Evolutionary conservation across 2,113 vertebrate species (phyloP).

Genomic region (Toxotes jaculatrix): DNA sequence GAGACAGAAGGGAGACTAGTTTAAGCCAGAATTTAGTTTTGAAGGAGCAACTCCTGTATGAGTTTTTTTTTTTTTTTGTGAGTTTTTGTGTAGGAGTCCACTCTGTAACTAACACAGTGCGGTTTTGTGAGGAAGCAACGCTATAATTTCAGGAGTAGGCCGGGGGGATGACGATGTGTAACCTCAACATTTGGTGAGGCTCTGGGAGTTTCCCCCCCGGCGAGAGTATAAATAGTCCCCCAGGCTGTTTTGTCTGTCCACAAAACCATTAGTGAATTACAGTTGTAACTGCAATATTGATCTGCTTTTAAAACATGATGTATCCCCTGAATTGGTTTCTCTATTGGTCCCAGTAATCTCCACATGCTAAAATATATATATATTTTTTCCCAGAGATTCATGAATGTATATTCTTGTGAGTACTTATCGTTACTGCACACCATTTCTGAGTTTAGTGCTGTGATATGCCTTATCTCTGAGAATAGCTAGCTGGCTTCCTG

Average conservation of each 20-base stretch:
- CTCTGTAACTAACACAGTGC: constrained; percentile 32
- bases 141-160: constrained; percentile 36
- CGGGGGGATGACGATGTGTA: constrained; percentile 1
- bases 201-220: constrained; percentile 22
- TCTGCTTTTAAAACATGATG: constrained; percentile 45
- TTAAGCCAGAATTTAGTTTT: background rate
- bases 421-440: background rate
- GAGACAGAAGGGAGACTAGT: background rate
- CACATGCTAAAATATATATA: background rate
- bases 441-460: background rate
- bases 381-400: too few relatives aligned
- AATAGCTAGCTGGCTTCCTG: background rate
- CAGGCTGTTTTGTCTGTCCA: constrained; percentile 54
- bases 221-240: constrained; percentile 30
- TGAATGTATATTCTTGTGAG: background rate
- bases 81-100: constrained; percentile 19
- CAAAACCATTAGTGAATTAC: constrained; percentile 66
- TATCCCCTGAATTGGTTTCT: background rate
- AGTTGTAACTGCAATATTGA: constrained; percentile 61
- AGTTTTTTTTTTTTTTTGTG: background rate
- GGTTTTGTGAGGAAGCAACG: constrained; percentile 21
- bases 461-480: background rate
- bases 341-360: background rate
- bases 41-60: background rate
- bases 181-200: constrained; percentile 19